Base-by-base conservation (phyloP, 2,113 vertebrate genomes). In the Papio anubis region DNA sequence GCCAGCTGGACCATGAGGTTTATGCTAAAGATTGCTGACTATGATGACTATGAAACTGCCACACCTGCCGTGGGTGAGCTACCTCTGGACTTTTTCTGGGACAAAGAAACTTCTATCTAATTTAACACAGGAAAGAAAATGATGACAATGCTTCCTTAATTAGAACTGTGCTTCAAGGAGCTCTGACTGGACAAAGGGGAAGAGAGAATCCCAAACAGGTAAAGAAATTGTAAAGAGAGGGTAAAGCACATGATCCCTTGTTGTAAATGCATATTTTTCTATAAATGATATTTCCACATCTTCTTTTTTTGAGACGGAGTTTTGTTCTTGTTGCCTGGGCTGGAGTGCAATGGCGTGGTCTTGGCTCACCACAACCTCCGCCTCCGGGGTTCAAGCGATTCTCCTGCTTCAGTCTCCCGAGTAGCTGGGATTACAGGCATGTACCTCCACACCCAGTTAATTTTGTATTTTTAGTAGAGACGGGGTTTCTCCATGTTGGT, bases 81-180 rank as follows among this genome's bases (percentile, higher is more conserved):
- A 52, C 40, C 38, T 88, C 48, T 75, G 64, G 25, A 66, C 45
- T 91, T 55, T 21, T 93, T 80, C 12, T 17, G 40, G 11, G 17
- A 48, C 50, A 94, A 90, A 78, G 32, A 95, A 79, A 86, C 18
- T 40, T 95, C 18, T 84, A 43, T 88, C 50, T 84, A 90, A 68
- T 82, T 92, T 91, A 93, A 68, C n/a, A 75, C 35, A 97, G 73
- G 55, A 70, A 21, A 79, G 5, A 87, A 94, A 93, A 87, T 11
- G 50, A 50, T 45, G 21, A 27, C 4, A 70, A 48, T 73, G 32
- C 38, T 80, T 70, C 27, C 25, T 94, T n/a, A n/a, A 48, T 55
- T 83, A 83, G 20, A 93, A 73, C 64, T 64, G 35, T 57, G 45
- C 27, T 57, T 57, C 50, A 66, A 16, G 64, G 21, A 57, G 50